Base-by-base conservation (phyloP, 2,797 vertebrate species). In the Aldrovandia affinis region DNA sequence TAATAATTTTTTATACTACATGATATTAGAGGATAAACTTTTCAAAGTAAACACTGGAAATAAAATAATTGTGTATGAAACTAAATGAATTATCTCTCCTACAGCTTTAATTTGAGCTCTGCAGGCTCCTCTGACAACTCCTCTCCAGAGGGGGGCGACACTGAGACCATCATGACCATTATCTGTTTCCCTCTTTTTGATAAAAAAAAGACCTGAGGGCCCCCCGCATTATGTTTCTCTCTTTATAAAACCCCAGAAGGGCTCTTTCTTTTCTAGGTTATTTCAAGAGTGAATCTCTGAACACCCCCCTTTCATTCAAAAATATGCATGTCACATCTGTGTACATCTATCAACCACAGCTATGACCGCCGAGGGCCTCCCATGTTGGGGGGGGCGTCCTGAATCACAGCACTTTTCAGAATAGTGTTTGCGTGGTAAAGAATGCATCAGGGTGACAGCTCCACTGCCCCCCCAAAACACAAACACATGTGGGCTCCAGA, bases 381-480 rank as follows among this genome's bases (percentile, higher is more conserved):
- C 47, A 28, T 42, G 68, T 33, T 6, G 14, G 30, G 61, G 63
- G 81, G 52, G 54, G 10, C 59, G 22, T 30, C 80, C 28, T 59
- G 15, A 59, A 81, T 42, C 59, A 42, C 12, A 81, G 28, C 22
- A 52, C 47, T 52, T 55, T 73, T 65, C 61, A 52, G 50, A 25
- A 22, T 28, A 54, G 50, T n/a, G 47, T 75, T 83, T 82, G 65
- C 65, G 18, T 54, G 22, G 44, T 75, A 47, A 83, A 47, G 81
- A 77, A 75, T 77, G 81, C 52, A 54, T 83, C 65, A 83, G 47
- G 2, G 47, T 83, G 81, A 83, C 81, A 83, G 81, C 47, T 83
- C 28, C 30, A 63, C 39, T 18, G 39, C 36, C 42, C 7, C 30
- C 18, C 39, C 25, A 4, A 44, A 42, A 22, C 70, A 47, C 70